Conservation (phyloP, 2,113 vertebrate species). For the Pyrgilauda ruficollis region DNA sequence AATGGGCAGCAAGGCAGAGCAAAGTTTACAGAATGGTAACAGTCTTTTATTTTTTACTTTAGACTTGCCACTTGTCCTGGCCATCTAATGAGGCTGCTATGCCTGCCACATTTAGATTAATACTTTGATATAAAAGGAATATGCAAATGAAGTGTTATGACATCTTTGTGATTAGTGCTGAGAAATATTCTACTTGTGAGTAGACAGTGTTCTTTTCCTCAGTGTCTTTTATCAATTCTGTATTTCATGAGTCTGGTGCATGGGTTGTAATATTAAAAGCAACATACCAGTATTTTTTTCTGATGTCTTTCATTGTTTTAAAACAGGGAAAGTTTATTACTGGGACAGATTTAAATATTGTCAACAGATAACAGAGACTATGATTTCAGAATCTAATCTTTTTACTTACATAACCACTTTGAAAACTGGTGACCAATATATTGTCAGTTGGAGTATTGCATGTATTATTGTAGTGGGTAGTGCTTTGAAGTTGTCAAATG, state of each 20-base stretch:
- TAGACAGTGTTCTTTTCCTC: conserved; percentile 4
- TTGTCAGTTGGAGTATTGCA: background rate
- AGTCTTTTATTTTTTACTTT: background rate
- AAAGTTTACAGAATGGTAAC: background rate
- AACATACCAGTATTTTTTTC: background rate
- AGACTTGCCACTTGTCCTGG: background rate
- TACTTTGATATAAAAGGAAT: conserved; percentile 1
- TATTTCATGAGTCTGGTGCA: background rate
- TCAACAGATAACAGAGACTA: background rate
- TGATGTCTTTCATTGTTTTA: background rate
- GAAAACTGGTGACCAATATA: background rate
- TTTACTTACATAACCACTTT: background rate
- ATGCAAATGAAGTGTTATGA: background rate
- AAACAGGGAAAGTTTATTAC: background rate
- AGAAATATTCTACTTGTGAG: background rate
- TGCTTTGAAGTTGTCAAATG: conserved; percentile 41
- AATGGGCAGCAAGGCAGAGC: background rate
- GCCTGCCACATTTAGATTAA: conserved; percentile 2
- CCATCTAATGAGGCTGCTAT: background rate
- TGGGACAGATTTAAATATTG: background rate
- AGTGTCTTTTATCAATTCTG: background rate
- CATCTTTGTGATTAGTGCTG: conserved; percentile 37
- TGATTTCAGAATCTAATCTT: background rate
- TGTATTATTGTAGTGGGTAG: background rate
- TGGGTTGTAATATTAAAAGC: background rate